Evolutionary conservation across 2,113 vertebrate species (phyloP).

Genomic region (Murina feae): DNA sequence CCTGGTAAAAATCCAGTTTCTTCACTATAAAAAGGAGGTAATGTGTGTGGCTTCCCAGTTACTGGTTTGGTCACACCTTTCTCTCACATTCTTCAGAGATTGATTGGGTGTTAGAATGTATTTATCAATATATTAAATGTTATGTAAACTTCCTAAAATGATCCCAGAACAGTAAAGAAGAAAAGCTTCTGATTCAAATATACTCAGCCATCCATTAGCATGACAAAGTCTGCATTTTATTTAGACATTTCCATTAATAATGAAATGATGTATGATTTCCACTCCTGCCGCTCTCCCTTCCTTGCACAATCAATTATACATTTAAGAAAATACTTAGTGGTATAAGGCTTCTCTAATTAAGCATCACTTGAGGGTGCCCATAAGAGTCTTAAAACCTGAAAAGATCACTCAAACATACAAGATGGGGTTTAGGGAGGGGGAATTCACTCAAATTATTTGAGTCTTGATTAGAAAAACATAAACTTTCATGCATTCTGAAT

Average conservation of each 20-base stretch:
- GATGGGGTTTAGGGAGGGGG: background rate
- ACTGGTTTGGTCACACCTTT: slow-evolving; percentile 50
- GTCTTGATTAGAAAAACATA: slow-evolving; percentile 38
- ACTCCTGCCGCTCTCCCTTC: slow-evolving; percentile 83
- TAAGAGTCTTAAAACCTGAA: slow-evolving; percentile 69
- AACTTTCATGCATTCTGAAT: slow-evolving; percentile 20
- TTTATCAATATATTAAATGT: slow-evolving; percentile 64
- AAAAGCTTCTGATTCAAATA: slow-evolving; percentile 77
- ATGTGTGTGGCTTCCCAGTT: background rate
- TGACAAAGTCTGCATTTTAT: slow-evolving; percentile 89
- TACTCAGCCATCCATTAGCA: slow-evolving; percentile 84
- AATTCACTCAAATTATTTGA: slow-evolving; percentile 1
- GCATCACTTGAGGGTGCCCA: slow-evolving; percentile 72
- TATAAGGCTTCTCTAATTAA: slow-evolving; percentile 82
- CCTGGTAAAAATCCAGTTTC: slow-evolving; percentile 18
- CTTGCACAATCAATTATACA: slow-evolving; percentile 85
- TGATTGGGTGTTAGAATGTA: slow-evolving; percentile 36
- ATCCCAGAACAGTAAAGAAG: slow-evolving; percentile 74
- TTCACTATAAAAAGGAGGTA: background rate
- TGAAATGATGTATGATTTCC: slow-evolving; percentile 86
- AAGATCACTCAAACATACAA: slow-evolving; percentile 52
- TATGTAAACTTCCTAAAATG: slow-evolving; percentile 75
- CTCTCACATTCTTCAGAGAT: background rate
- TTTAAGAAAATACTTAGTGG: slow-evolving; percentile 87
- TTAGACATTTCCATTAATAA: slow-evolving; percentile 89